Conservation (phyloP, 2,797 vertebrate species). For the Eidolon dupreanum region DNA sequence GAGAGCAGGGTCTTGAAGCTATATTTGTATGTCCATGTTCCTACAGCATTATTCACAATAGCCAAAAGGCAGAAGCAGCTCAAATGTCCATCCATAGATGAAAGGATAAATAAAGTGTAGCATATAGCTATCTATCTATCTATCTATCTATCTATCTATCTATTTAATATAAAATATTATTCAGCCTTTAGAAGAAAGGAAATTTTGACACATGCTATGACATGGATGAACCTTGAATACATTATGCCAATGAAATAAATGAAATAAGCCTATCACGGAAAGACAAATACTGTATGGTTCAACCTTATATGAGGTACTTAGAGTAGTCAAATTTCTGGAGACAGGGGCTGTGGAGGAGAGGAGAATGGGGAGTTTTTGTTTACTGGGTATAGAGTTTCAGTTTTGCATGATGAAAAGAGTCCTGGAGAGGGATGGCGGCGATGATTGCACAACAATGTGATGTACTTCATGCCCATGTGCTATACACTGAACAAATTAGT, state of each 20-base stretch:
- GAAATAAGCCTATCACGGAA: neutral
- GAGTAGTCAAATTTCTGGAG: neutral
- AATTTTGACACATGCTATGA: neutral
- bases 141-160: no score
- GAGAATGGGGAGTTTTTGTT: neutral
- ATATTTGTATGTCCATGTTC: neutral
- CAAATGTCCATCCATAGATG: neutral
- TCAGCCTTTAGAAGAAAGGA: neutral
- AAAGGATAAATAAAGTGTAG: neutral
- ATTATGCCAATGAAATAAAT: neutral
- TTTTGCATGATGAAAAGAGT: neutral
- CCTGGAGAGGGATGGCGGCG: neutral
- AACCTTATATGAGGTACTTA: neutral
- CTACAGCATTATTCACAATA: neutral
- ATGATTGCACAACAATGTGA: neutral
- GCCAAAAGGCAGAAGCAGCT: neutral
- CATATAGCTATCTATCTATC: no score
- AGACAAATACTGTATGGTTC: neutral
- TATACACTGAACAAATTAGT: neutral
- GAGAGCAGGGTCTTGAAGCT: constrained; percentile 13
- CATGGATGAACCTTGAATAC: neutral
- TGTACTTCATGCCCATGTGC: neutral
- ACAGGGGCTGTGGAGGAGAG: neutral
- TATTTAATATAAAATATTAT: neutral
- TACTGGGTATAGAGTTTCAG: neutral